These are phyloP conservation scores for Actinia equina DNA, from an alignment of 64 coral and sea anemone species.

Conservation along the genomic window DNA sequence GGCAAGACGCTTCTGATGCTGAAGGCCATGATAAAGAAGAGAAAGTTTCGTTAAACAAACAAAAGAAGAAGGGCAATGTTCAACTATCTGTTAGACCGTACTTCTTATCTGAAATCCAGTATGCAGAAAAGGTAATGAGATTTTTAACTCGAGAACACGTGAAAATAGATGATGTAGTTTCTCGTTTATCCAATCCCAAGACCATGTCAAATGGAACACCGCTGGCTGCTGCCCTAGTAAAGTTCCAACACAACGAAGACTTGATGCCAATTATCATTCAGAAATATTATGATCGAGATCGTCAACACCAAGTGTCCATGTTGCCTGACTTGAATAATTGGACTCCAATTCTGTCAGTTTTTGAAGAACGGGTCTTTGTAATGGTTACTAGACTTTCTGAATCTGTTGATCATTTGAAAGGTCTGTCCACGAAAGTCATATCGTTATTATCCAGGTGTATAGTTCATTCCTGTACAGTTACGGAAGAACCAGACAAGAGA, in stretches of 20 bases:
- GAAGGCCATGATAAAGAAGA: not conserved
- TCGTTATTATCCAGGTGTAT: slow-evolving; percentile 45
- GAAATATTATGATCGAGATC: not conserved
- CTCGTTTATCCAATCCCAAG: slow-evolving; percentile 31
- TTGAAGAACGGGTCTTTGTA: slow-evolving; percentile 48
- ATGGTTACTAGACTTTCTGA: slow-evolving; percentile 22
- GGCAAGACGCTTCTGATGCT: not conserved
- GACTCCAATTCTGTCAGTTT: slow-evolving; percentile 47
- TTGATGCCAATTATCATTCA: slow-evolving; percentile 35
- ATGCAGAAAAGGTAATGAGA: slow-evolving; percentile 27
- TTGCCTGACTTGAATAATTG: not conserved
- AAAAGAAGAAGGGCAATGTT: not conserved
- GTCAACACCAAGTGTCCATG: not conserved
- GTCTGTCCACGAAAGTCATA: slow-evolving; percentile 24
- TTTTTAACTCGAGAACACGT: slow-evolving; percentile 33
- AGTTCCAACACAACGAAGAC: slow-evolving; percentile 42
- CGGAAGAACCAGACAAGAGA: not conserved
- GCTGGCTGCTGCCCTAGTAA: slow-evolving; percentile 41
- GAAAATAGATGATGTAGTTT: slow-evolving; percentile 11
- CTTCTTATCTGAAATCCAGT: slow-evolving; percentile 16
- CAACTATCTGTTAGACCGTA: slow-evolving; percentile 9
- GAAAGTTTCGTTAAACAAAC: not conserved
- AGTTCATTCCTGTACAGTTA: not conserved
- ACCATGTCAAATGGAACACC: slow-evolving; percentile 56
- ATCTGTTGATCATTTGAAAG: slow-evolving; percentile 13